These are phyloP conservation scores for Aythya baeri DNA, from an alignment of 2,113 vertebrate genomes.

Conservation along the genomic window DNA sequence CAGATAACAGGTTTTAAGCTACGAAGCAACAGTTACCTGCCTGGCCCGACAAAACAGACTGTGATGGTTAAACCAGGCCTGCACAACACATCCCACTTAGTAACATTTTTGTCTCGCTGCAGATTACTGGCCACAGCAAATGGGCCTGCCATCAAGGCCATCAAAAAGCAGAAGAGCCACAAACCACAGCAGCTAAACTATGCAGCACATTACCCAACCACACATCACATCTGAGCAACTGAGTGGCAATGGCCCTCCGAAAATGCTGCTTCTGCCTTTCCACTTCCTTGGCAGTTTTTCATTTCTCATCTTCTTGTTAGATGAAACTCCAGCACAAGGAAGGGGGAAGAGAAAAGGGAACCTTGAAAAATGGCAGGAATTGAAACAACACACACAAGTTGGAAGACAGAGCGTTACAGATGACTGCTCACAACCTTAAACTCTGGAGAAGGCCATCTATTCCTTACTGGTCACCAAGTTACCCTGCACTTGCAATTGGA, in stretches of 20 bases:
- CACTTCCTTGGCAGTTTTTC: background rate
- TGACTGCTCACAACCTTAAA: background rate
- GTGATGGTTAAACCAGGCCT: background rate
- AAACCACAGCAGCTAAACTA: background rate
- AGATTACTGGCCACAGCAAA: background rate
- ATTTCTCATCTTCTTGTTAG: background rate
- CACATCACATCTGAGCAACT: background rate
- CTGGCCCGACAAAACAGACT: background rate
- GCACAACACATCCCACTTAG: background rate
- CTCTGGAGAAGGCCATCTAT: background rate
- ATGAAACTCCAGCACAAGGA: background rate
- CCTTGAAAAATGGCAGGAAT: background rate
- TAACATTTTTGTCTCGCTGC: background rate
- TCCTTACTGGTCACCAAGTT: background rate
- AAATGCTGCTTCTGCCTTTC: background rate
- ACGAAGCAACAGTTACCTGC: background rate
- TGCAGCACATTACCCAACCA: background rate
- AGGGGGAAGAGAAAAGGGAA: background rate
- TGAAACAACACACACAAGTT: rapidly evolving
- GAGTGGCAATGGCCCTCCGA: background rate
- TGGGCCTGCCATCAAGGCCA: background rate
- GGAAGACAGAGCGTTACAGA: background rate
- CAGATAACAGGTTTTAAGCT: background rate
- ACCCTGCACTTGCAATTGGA: background rate
- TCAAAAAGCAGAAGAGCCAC: background rate